Evolutionary conservation across 2,113 vertebrate species (phyloP).

Genomic region (Stegostoma tigrinum): DNA sequence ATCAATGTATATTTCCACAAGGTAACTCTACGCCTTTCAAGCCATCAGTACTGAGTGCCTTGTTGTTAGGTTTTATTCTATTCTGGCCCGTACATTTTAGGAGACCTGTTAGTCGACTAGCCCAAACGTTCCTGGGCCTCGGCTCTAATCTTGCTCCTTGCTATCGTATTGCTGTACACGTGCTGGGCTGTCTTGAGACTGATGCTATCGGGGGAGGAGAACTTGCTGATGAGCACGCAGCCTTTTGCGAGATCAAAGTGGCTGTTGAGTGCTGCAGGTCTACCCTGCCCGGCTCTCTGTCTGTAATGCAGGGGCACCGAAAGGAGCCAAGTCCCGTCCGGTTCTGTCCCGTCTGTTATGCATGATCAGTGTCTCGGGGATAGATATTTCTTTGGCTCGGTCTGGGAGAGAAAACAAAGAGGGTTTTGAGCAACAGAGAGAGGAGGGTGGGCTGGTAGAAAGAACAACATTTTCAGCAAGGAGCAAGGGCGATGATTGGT

Average conservation of each 20-base stretch:
- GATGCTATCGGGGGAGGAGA: conserved; percentile 59
- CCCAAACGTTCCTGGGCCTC: not conserved
- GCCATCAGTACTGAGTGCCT: too few species aligned
- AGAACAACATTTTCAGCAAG: not conserved
- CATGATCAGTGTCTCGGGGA: conserved; percentile 40
- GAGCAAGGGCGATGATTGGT: not conserved
- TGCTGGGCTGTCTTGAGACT: conserved; percentile 46
- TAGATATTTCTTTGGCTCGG: conserved; percentile 33
- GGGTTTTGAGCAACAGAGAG: not conserved
- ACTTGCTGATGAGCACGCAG: conserved; percentile 45
- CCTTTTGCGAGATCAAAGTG: conserved; percentile 47
- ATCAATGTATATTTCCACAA: not conserved
- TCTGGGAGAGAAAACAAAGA: not conserved
- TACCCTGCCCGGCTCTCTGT: not conserved
- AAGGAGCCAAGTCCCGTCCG: conserved; percentile 36
- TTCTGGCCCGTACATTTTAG: not conserved
- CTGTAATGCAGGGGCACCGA: conserved; percentile 36
- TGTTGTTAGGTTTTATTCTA: not conserved
- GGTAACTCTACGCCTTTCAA: not conserved
- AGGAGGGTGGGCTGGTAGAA: too few species aligned
- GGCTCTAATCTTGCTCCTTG: conserved; percentile 49
- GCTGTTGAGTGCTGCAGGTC: not conserved
- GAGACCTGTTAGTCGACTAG: too few species aligned
- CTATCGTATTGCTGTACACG: conserved; percentile 54
- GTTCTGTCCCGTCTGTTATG: not conserved